A percentile compares a stretch with the other conserved stretches of the same genome.
phyloP scores from a whole-genome alignment of 2,888 invertebrate genomes.

The Galeopsomyia nigrocyanea region DNA sequence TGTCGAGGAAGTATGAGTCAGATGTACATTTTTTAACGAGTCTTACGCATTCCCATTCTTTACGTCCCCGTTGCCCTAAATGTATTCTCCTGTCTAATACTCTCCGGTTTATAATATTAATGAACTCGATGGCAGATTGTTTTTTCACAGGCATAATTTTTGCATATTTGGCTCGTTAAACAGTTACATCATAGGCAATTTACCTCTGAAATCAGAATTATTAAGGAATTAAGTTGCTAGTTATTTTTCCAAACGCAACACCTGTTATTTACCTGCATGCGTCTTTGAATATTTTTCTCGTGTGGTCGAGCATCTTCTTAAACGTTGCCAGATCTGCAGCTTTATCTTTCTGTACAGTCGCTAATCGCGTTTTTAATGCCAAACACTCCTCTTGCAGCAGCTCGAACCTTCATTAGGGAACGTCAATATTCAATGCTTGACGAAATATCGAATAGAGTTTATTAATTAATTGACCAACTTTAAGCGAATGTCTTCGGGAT shows the following conservation, averaged over 20 bases:
- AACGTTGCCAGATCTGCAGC: slow-evolving; percentile 72
- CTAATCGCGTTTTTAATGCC: slow-evolving; percentile 75
- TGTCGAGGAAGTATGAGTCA: background rate
- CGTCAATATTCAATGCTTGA: background rate
- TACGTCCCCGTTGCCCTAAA: no score
- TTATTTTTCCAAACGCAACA: background rate
- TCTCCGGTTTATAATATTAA: no score
- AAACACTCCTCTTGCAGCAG: slow-evolving; percentile 78
- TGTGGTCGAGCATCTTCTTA: slow-evolving; percentile 73
- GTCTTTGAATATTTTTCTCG: slow-evolving; percentile 73
- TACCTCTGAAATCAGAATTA: slow-evolving; percentile 32
- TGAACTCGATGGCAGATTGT: no score
- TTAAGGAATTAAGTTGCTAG: background rate
- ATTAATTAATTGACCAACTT: slow-evolving; percentile 51
- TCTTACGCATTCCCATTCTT: no score
- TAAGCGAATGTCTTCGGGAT: slow-evolving; percentile 59
- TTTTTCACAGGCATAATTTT: no score
- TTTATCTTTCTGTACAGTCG: slow-evolving; percentile 76
- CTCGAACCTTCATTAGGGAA: slow-evolving; percentile 69
- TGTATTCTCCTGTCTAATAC: no score
- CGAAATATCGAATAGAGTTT: no score
- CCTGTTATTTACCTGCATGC: slow-evolving; percentile 63
- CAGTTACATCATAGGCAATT: slow-evolving; percentile 21
- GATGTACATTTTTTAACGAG: background rate
- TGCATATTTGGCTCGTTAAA: background rate